phyloP scores from a whole-genome alignment of 64 coral and sea anemone species.

The Dendrophyllia cribrosa region DNA sequence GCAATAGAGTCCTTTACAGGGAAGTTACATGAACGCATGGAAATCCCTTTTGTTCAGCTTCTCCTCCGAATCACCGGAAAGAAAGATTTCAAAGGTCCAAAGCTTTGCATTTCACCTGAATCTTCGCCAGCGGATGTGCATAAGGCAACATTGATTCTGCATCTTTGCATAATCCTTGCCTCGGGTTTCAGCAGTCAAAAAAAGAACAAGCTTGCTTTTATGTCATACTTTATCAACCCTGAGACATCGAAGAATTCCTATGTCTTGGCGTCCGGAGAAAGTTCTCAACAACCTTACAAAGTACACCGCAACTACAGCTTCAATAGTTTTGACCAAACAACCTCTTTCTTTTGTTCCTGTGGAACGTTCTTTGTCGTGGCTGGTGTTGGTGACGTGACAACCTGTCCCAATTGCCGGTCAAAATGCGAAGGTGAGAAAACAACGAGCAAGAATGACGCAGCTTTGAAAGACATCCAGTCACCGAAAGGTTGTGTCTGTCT shows the following conservation, averaged over 20 bases:
- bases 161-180: slow-evolving; percentile 59
- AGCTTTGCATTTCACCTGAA: slow-evolving; percentile 71
- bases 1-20: slow-evolving; percentile 46
- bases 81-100: slow-evolving; percentile 55
- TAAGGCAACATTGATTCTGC: slow-evolving; percentile 66
- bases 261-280: slow-evolving; percentile 32
- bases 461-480: neutral
- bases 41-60: slow-evolving; percentile 54
- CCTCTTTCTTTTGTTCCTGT: slow-evolving; percentile 2
- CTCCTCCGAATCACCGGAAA: slow-evolving; percentile 36
- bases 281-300: neutral
- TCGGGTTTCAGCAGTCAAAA: slow-evolving; percentile 35
- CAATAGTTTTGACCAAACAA: neutral
- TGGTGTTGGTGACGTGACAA: neutral
- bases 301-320: slow-evolving; percentile 4
- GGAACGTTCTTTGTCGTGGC: neutral
- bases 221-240: slow-evolving; percentile 38
- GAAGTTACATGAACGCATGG: neutral
- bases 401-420: slow-evolving; percentile 57
- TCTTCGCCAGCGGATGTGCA: slow-evolving; percentile 69
- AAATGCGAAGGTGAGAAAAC: slow-evolving; percentile 1
- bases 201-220: neutral
- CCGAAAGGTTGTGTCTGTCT: slow-evolving; percentile 41
- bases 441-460: neutral
- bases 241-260: neutral